Percentiles rank a stretch among this genome's conserved stretches.
phyloP scores from a whole-genome alignment of 2,888 invertebrate genomes.

The Anoncus sp. region DNA sequence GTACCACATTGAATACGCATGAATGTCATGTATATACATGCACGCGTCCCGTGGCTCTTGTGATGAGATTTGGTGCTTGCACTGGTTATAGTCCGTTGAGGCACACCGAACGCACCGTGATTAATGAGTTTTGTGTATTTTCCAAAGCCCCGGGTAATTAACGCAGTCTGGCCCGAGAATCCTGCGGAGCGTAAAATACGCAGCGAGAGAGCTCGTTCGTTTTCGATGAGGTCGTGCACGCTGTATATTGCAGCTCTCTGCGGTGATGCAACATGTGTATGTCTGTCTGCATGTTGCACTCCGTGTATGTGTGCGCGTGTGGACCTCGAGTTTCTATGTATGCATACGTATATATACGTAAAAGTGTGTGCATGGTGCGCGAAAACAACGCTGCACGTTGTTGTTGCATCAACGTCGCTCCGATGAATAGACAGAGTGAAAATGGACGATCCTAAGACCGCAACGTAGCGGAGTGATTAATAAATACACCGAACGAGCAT shows the following conservation, averaged over 20 bases:
- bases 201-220: conserved; percentile 38
- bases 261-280: conserved; percentile 42
- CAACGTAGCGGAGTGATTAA: conserved; percentile 27
- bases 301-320: background rate
- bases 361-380: background rate
- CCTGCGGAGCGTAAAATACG: conserved; percentile 57
- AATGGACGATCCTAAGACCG: conserved; percentile 36
- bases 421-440: conserved; percentile 50
- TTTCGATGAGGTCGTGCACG: conserved; percentile 43
- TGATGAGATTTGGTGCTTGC: conserved; percentile 41
- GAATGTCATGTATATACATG: background rate
- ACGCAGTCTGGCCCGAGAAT: conserved; percentile 49
- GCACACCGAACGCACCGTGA: conserved; percentile 46
- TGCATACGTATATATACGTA: background rate
- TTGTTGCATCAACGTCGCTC: conserved; percentile 54
- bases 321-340: background rate
- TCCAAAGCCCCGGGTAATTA: conserved; percentile 62
- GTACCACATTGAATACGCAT: background rate
- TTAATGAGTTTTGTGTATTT: conserved; percentile 62
- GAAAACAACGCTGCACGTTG: conserved; percentile 46
- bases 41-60: conserved; percentile 19
- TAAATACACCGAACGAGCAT: conserved; percentile 11
- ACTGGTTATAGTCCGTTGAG: conserved; percentile 23
- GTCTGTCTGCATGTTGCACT: conserved; percentile 18
- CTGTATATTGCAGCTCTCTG: conserved; percentile 25